A percentile compares a stretch with the other conserved stretches of the same genome.
These are phyloP conservation scores for Campopleginae sp. DNA, from an alignment of 2,888 invertebrate species.

Conservation along the genomic window DNA sequence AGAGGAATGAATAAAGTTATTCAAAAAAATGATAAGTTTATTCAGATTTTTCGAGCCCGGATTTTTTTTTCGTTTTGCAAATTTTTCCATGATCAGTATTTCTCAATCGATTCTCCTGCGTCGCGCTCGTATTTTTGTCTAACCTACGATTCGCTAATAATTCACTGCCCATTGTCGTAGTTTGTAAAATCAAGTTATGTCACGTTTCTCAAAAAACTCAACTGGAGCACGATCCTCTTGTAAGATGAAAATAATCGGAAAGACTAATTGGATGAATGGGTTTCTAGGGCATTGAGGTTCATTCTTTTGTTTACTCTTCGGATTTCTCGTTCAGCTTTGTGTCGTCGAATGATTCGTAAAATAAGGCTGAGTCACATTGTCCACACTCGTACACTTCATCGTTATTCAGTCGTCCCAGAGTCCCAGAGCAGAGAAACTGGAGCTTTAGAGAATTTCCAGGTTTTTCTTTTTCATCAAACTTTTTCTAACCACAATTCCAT, in stretches of 20 bases:
- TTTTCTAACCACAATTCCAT: neutral
- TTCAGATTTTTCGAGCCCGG: neutral
- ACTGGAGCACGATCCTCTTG: neutral
- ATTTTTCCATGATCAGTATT: neutral
- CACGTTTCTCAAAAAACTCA: neutral
- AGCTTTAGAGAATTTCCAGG: neutral
- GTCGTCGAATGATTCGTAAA: constrained; percentile 17
- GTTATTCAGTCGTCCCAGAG: neutral
- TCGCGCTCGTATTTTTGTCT: too few species aligned
- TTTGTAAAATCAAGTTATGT: neutral
- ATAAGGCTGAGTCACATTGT: constrained; percentile 19
- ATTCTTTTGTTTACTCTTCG: constrained; percentile 38
- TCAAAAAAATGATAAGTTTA: neutral
- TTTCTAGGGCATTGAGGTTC: constrained; percentile 5
- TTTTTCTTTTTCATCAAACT: neutral
- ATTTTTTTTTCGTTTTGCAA: neutral
- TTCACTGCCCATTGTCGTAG: too few species aligned
- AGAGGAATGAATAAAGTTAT: constrained; percentile 24
- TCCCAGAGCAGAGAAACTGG: neutral
- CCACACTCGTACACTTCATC: neutral
- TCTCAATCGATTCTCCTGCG: neutral
- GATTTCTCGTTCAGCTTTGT: constrained; percentile 41
- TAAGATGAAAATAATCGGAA: neutral
- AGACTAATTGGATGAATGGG: neutral
- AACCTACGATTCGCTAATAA: too few species aligned